phyloP scores from a whole-genome alignment of 2,797 vertebrate genomes.

The Pseudomugil tenellus region DNA sequence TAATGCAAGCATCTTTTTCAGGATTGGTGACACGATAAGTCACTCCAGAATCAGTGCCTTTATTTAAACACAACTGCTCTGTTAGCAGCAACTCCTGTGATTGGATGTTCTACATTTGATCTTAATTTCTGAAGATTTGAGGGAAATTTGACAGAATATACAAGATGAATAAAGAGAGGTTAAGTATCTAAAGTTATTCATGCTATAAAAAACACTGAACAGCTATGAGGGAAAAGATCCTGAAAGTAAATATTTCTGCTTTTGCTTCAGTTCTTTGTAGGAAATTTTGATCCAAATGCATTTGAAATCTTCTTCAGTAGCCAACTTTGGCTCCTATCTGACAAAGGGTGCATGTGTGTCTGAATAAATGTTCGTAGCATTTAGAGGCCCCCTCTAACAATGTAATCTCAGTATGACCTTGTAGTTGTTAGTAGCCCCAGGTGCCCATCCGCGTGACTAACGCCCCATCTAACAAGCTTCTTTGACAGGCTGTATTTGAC shows the following conservation, averaged over 20 bases:
- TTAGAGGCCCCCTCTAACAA: conserved; percentile 24
- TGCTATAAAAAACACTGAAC: not conserved
- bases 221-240: not conserved
- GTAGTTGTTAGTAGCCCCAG: conserved; percentile 53
- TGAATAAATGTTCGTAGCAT: conserved; percentile 23
- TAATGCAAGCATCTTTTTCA: conserved; percentile 17
- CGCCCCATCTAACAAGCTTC: conserved; percentile 50
- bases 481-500: conserved; percentile 41
- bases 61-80: conserved; percentile 26
- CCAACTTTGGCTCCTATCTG: not conserved
- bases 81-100: conserved; percentile 15
- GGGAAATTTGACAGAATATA: not conserved
- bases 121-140: conserved; percentile 3
- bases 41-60: conserved; percentile 15
- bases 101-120: not conserved
- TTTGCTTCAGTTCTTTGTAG: not conserved
- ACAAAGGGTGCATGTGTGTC: conserved; percentile 17
- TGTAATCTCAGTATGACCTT: conserved; percentile 56
- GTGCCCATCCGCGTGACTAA: conserved; percentile 60
- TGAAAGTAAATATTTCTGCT: not conserved
- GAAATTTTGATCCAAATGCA: not conserved
- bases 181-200: not conserved
- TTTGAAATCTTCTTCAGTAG: not conserved
- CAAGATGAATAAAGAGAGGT: not conserved
- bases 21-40: conserved; percentile 24